These are phyloP conservation scores for Melanostigma gelatinosum DNA, from an alignment of 2,113 vertebrate genomes.

Conservation along the genomic window DNA sequence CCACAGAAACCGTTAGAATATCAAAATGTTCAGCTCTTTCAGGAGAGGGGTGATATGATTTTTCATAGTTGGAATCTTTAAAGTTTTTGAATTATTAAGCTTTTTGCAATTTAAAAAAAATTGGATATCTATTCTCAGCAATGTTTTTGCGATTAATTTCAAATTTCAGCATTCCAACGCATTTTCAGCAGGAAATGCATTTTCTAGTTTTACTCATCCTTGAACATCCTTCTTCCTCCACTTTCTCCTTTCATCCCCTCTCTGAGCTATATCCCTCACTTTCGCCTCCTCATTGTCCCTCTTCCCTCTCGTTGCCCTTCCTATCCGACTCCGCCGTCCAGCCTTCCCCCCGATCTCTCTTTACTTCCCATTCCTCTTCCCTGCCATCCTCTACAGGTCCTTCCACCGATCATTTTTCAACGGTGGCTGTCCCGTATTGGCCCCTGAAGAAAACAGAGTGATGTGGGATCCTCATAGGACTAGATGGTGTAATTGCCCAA, in stretches of 20 bases:
- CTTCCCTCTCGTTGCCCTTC: constrained; percentile 13
- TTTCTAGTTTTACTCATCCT: background rate
- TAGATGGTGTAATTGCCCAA: constrained; percentile 84
- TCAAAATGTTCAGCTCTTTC: no score
- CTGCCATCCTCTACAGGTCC: constrained; percentile 42
- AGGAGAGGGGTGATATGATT: no score
- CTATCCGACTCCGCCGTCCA: background rate
- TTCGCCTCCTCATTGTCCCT: constrained; percentile 16
- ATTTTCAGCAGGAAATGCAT: no score
- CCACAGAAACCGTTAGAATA: no score
- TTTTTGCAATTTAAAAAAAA: no score
- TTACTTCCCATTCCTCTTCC: constrained; percentile 56
- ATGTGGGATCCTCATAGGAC: constrained; percentile 77
- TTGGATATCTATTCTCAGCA: no score
- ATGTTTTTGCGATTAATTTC: no score
- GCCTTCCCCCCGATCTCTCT: constrained; percentile 30
- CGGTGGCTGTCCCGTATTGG: constrained; percentile 75
- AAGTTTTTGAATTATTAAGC: no score
- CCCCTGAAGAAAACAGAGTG: constrained; percentile 78
- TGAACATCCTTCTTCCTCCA: constrained; percentile 43
- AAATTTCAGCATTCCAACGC: no score
- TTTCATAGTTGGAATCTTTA: no score
- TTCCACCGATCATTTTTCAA: constrained; percentile 61
- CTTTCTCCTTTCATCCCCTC: constrained; percentile 50
- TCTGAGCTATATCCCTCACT: constrained; percentile 58